These are phyloP conservation scores for Zaprionus tsacasi DNA, from an alignment of 1,140 invertebrate species.

Conservation along the genomic window DNA sequence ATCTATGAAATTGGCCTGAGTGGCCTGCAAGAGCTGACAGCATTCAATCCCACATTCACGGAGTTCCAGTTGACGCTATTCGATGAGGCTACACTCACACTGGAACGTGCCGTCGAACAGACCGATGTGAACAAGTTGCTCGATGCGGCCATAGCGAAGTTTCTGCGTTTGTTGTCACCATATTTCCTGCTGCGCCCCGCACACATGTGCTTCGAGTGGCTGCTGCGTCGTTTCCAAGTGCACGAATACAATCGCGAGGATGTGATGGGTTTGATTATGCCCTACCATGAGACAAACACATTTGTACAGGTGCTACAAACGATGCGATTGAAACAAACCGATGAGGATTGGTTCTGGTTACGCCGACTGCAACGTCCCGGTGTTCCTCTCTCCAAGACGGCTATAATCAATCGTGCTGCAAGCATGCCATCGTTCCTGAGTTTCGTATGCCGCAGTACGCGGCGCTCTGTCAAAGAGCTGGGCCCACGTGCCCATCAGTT, in stretches of 20 bases:
- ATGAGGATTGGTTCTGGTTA: conserved; percentile 92
- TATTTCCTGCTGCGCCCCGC: conserved; percentile 93
- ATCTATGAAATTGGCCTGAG: conserved; percentile 93
- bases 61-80: conserved; percentile 92
- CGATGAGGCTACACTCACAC: conserved; percentile 88
- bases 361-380: conserved; percentile 89
- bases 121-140: conserved; percentile 91
- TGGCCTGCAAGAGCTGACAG: conserved; percentile 92
- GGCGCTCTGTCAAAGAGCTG: conserved; percentile 88
- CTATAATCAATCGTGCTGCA: conserved; percentile 90
- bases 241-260: conserved; percentile 94
- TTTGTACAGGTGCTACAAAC: conserved; percentile 94
- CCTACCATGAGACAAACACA: conserved; percentile 95
- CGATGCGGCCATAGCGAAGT: conserved; percentile 91
- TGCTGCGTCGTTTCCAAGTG: conserved; percentile 94
- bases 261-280: conserved; percentile 92
- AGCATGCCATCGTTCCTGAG: conserved; percentile 89
- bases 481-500: conserved; percentile 86
- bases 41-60: conserved; percentile 89
- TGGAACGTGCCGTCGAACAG: conserved; percentile 92
- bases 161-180: conserved; percentile 92
- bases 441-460: conserved; percentile 89
- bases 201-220: conserved; percentile 96
- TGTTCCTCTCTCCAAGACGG: conserved; percentile 88
- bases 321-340: conserved; percentile 87